Evolutionary conservation across 2,888 invertebrate species (phyloP).

Genomic region (Sepioteuthis lessoniana): DNA sequence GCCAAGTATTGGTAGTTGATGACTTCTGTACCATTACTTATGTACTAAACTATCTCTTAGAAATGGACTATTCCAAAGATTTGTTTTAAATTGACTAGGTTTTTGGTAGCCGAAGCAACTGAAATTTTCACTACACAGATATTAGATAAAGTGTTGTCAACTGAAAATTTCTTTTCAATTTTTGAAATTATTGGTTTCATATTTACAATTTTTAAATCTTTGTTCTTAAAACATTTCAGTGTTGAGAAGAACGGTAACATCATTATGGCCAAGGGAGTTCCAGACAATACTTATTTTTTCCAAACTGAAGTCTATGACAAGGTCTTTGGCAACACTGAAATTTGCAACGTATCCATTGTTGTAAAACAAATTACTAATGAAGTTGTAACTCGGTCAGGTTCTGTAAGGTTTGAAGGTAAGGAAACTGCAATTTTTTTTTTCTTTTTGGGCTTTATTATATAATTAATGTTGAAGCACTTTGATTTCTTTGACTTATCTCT

Average conservation of each 20-base stretch:
- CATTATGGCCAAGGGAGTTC: conserved; percentile 93
- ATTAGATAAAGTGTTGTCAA: too few relatives aligned
- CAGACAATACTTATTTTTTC: conserved; percentile 81
- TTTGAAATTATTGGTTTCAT: background rate
- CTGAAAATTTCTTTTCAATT: too few relatives aligned
- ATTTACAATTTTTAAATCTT: too few relatives aligned
- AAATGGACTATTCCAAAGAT: too few relatives aligned
- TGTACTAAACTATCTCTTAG: too few relatives aligned
- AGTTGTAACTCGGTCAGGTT: conserved; percentile 95
- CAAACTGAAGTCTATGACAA: conserved; percentile 90
- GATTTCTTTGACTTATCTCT: too few relatives aligned
- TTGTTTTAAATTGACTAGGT: too few relatives aligned
- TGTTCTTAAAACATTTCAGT: conserved; percentile 74
- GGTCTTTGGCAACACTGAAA: conserved; percentile 81
- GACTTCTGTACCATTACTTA: too few relatives aligned
- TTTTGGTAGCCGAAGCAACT: too few relatives aligned
- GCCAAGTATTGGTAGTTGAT: too few relatives aligned
- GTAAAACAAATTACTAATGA: conserved; percentile 96
- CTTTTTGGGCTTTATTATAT: background rate
- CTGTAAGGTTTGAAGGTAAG: conserved; percentile 83
- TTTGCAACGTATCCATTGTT: conserved; percentile 95
- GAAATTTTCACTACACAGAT: too few relatives aligned
- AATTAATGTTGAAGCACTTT: background rate
- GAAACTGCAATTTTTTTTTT: background rate
- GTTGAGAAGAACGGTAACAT: conserved; percentile 95